These are phyloP conservation scores for Panorpa germanica DNA, from an alignment of 2,888 invertebrate species.

Conservation along the genomic window DNA sequence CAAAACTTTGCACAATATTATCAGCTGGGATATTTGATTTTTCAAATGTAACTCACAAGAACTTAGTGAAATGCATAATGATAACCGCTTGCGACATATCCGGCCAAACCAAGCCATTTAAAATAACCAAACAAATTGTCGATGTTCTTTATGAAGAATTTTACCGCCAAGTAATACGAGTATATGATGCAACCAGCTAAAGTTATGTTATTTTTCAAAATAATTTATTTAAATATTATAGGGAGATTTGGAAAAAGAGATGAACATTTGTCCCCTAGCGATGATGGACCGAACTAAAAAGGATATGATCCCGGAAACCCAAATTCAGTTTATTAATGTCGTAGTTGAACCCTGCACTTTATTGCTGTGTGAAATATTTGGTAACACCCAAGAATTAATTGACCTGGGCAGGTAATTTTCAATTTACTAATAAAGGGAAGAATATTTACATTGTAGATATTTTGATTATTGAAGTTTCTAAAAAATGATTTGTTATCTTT, in stretches of 20 bases:
- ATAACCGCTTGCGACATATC: conserved; percentile 44
- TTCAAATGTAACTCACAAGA: conserved; percentile 27
- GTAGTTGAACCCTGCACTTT: conserved; percentile 39
- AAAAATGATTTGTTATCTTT: no score
- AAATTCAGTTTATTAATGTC: conserved; percentile 38
- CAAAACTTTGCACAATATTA: conserved; percentile 30
- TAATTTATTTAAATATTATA: no score
- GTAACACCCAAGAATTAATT: no score
- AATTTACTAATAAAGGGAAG: no score
- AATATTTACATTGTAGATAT: no score
- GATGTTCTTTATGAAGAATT: conserved; percentile 17
- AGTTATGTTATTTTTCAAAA: no score
- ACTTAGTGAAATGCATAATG: conserved; percentile 30
- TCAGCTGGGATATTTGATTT: conserved; percentile 28
- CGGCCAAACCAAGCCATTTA: conserved; percentile 36
- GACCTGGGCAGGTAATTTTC: no score
- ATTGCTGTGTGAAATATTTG: no score
- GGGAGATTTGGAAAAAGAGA: conserved; percentile 36
- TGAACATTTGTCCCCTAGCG: conserved; percentile 36
- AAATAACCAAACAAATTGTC: conserved; percentile 29
- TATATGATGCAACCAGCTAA: no score
- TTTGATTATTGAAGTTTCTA: no score
- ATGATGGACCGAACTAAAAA: conserved; percentile 42
- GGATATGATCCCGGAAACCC: conserved; percentile 36
- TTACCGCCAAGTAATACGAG: conserved; percentile 18